These are phyloP conservation scores for Orchestes rusci DNA, from an alignment of 2,888 invertebrate genomes.

Conservation along the genomic window DNA sequence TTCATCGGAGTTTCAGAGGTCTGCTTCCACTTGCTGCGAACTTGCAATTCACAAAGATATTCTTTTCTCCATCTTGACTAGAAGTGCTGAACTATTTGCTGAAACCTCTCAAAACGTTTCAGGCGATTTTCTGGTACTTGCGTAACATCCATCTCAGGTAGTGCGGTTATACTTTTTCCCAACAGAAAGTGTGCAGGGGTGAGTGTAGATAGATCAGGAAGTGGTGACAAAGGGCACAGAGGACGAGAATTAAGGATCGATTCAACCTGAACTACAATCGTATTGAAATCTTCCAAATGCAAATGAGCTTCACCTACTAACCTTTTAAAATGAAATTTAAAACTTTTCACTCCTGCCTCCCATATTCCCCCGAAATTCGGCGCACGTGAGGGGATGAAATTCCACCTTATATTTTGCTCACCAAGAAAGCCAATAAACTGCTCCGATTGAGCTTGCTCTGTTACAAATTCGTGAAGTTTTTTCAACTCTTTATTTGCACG, in stretches of 20 bases:
- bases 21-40: neutral
- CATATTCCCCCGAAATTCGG: neutral
- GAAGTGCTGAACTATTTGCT: neutral
- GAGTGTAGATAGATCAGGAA: neutral
- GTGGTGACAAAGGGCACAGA: neutral
- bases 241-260: neutral
- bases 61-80: neutral
- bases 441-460: neutral
- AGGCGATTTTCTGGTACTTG: neutral
- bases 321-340: neutral
- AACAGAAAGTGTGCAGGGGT: neutral
- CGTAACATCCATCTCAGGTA: neutral
- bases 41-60: neutral
- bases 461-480: neutral
- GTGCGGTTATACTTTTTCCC: neutral
- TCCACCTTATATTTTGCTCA: neutral
- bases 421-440: neutral
- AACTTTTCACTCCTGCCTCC: neutral
- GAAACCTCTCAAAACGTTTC: neutral
- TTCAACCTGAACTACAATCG: neutral
- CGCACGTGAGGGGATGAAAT: neutral
- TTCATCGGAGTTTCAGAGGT: neutral
- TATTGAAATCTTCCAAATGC: neutral
- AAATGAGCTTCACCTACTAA: neutral
- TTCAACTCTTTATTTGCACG: neutral